Base-by-base conservation (phyloP, 1,140 invertebrate species). In the Caenorhabditis inopinata region DNA sequence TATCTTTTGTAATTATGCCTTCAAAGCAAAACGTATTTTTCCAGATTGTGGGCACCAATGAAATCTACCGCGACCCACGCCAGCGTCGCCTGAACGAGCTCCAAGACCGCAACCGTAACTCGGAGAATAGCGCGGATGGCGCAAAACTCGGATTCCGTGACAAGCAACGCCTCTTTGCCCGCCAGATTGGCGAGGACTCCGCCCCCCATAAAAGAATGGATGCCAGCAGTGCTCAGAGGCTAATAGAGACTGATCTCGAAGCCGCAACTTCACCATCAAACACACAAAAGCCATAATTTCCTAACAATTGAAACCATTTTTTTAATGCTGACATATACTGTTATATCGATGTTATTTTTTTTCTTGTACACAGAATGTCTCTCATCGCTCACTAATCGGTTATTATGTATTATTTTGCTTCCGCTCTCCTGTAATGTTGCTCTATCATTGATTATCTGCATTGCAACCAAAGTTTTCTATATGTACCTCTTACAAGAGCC, bases 141-240 rank as follows among this genome's bases (percentile, higher is more conserved):
- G 79, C 62, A 18, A 76, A 85, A 77, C 74, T 74, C 74, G 74
- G 83, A 62, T 90, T 90, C 84, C 84, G 87, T 79, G 89, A 90
- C 79, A 90, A 90, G 84, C 90, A 90, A 89, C 88, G 89, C 79
- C 87, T 89, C 74, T 90, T 90, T 85, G 89, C 89, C 48, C 68
- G 82, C 47, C 88, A 89, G 82, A 87, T 89, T 21, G 89, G 89
- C 11, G 90, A 90, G 74, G 84, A 85, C 58, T 88, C 89, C 11
- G n/a, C 27, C 9, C 89, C 88, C 29, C 86, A 87, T 79, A 83
- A 89, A 23, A 87, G 87, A 82, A 83, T 88, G 0, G 89, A 89
- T 83, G 85, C 85, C 46, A 90, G 89, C 42, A 58, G 48, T 53
- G 79, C 79, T 6, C 42, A 80, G 32, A 23, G 79, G 74, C 74